Conservation (phyloP, 2,888 invertebrate species). For the Trissolcus brochymenae region DNA sequence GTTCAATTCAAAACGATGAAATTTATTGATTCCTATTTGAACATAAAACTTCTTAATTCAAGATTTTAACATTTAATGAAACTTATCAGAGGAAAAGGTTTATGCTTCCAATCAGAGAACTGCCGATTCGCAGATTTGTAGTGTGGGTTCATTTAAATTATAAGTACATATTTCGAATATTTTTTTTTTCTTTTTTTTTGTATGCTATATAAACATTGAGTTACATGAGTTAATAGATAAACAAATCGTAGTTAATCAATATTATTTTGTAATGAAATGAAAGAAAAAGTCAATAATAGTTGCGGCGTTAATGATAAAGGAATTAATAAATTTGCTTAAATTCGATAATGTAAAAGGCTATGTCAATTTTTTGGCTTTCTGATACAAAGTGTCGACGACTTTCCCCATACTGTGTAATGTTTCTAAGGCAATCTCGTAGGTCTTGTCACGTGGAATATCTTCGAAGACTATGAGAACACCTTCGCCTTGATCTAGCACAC, state of each 20-base stretch:
- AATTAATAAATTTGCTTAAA: constrained; percentile 57
- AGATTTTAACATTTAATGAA: constrained; percentile 2
- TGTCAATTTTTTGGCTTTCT: constrained; percentile 98
- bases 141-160: constrained; percentile 5
- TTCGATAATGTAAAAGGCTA: constrained; percentile 78
- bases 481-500: constrained; percentile 98
- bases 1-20: constrained; percentile 13
- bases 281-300: constrained; percentile 21
- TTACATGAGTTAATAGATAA: constrained; percentile 36
- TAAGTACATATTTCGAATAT: constrained; percentile 29
- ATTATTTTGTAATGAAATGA: constrained; percentile 2
- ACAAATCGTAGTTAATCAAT: constrained; percentile 31
- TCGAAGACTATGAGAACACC: constrained; percentile 99
- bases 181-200: constrained; percentile 18
- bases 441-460: constrained; percentile 94
- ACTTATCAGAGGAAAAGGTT: constrained; percentile 9
- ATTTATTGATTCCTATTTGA: constrained; percentile 25
- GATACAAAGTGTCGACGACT: constrained; percentile 99
- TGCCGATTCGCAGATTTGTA: neutral
- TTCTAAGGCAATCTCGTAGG: constrained; percentile 97
- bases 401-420: constrained; percentile 99
- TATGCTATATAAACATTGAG: constrained; percentile 36
- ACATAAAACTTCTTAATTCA: constrained; percentile 18
- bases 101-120: neutral
- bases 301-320: constrained; percentile 30